Base-by-base conservation (phyloP, 1,140 invertebrate genomes). In the Ceratoteleas bidentatus region DNA sequence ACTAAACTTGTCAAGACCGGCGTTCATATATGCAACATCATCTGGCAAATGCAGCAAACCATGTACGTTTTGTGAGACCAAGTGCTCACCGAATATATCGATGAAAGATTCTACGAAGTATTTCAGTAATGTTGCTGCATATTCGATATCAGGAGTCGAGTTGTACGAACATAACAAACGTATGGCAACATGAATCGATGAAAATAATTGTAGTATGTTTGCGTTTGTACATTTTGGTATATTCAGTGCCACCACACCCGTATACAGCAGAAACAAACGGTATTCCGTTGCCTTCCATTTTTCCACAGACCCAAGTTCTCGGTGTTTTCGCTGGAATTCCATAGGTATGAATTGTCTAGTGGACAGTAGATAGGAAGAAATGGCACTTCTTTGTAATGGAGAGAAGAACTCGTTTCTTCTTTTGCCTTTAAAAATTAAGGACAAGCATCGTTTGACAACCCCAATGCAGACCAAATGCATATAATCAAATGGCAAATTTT, bases 401-500 rank as follows among this genome's bases (percentile, higher is more conserved):
- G 15, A 16, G 16, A 43, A 45, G 43, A 60, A 60, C 5, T 49
- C 14, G 6, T 49, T 49, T 49, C 13, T 49, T 2, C 3, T 11
- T 14, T 14, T n/a, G 6, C 47, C 6, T 11, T 13, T 14, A 49
- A 49, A 49, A 1, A 49, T 6, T n/a, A 49, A 6, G 6, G 1
- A 49, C 0, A 49, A 6, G 2, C 10, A 49, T 49, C 14, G 11
- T 49, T 49, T 49, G 0, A 49, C 47, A n/a, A 49, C 47, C 0
- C 47, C 47, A 14, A 49, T 49, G 13, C 47, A 49, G 13, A 88
- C 65, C 6, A 68, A 14, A 57, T 87, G 84, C 83, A 87, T 86
- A 53, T 86, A 87, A 57, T 87, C 85, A 0, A 85, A 11, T 16
- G 81, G 78, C 50, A 87, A 54, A 52, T 83, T 52, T 11, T 73